Evolutionary conservation across 2,888 invertebrate genomes (phyloP).

Genomic region (Bombylius discolor): DNA sequence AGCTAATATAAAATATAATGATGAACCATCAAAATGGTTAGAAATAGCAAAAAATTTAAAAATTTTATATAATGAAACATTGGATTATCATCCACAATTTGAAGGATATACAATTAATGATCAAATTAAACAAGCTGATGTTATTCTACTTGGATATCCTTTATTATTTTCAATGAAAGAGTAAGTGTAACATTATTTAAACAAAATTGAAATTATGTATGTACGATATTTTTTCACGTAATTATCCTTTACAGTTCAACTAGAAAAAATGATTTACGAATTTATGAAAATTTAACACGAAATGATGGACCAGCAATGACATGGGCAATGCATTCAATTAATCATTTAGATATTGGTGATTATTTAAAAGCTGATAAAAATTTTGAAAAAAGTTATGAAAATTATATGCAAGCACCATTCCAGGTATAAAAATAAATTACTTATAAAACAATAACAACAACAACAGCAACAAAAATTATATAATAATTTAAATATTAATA

Average conservation of each 20-base stretch:
- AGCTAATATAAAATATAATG: background rate
- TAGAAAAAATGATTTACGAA: constrained; percentile 40
- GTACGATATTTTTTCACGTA: background rate
- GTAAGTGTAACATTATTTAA: constrained; percentile 24
- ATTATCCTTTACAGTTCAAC: constrained; percentile 19
- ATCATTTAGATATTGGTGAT: constrained; percentile 39
- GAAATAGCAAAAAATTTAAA: constrained; percentile 42
- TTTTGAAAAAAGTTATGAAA: constrained; percentile 41
- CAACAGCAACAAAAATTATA: too few species aligned
- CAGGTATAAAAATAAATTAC: constrained; percentile 35
- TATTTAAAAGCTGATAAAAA: constrained; percentile 34
- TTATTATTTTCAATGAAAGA: constrained; percentile 41
- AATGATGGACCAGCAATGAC: constrained; percentile 47
- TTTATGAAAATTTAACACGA: constrained; percentile 44
- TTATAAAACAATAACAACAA: too few species aligned
- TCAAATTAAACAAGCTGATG: constrained; percentile 47
- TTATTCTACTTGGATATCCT: constrained; percentile 44
- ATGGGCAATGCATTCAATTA: constrained; percentile 49
- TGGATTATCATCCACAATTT: constrained; percentile 48
- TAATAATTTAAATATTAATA: background rate
- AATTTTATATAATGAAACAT: constrained; percentile 37
- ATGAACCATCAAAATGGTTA: constrained; percentile 17
- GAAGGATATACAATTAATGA: constrained; percentile 38
- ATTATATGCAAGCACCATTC: constrained; percentile 45
- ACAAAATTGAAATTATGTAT: background rate